phyloP scores from a whole-genome alignment of 2,888 invertebrate species.

The Xanthia icteritia region DNA sequence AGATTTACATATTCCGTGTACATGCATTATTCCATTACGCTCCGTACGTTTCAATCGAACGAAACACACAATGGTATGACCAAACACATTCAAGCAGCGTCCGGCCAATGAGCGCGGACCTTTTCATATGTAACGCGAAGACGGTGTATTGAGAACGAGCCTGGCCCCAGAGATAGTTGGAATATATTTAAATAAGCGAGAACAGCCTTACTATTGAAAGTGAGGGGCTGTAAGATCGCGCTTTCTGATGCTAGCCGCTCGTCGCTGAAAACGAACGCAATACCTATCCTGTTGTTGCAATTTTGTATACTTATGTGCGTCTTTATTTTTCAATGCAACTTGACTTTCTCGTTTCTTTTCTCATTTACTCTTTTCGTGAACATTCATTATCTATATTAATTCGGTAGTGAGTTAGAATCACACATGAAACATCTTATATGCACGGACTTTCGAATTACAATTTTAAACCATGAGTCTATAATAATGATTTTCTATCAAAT shows the following conservation, averaged over 20 bases:
- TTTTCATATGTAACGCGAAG: constrained; percentile 65
- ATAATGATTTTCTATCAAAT: background rate
- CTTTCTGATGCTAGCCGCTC: constrained; percentile 9
- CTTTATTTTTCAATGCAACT: no score
- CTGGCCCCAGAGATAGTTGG: constrained; percentile 65
- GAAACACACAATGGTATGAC: constrained; percentile 49
- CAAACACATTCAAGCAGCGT: constrained; percentile 45
- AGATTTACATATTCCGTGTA: constrained; percentile 12
- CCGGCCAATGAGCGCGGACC: constrained; percentile 52
- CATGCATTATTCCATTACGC: constrained; percentile 34
- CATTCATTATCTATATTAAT: no score
- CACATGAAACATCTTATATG: background rate
- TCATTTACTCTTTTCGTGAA: no score
- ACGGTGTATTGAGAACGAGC: constrained; percentile 63
- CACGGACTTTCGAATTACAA: background rate
- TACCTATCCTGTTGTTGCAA: background rate
- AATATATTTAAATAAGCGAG: constrained; percentile 71
- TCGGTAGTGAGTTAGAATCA: no score
- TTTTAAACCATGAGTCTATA: background rate
- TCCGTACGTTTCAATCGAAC: constrained; percentile 39
- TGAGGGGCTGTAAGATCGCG: constrained; percentile 56
- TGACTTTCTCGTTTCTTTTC: no score
- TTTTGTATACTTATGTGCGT: no score
- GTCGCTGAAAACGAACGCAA: background rate
- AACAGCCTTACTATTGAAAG: constrained; percentile 64